Evolutionary conservation across 2,797 vertebrate species (phyloP), one percentile per base, ranked within the genome.

Genomic region (Thamnophis elegans): DNA sequence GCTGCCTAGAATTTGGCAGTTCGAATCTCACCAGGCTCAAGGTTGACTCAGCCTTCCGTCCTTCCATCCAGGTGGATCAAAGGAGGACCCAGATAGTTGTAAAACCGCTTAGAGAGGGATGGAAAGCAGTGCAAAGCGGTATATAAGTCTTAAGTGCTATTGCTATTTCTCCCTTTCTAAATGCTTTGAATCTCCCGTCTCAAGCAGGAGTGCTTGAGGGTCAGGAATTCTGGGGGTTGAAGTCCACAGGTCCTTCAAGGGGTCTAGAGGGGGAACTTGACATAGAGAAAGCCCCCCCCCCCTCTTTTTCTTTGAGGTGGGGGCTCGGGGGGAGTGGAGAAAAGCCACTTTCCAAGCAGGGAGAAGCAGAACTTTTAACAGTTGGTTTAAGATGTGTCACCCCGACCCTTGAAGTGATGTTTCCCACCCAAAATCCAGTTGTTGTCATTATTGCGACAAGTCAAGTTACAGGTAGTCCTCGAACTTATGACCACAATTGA

Each of bases 301-400:
- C 5, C 47, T 47, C 47, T 47, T 47, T 47, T 47, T 47, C 47
- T 5, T 47, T 47, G 47, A 47, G 47, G 47, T 47, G 22, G 42
- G 5, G 51, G 8, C 12, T 13, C 0, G 22, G 25, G 1, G 20
- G n/a, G 16, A 12, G 16, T 56, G 26, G 13, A 32, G 62, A 73
- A 89, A 51, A n/a, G 8, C 42, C 18, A 7, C n/a, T 68, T 32
- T 7, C 65, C 65, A 68, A 68, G 14, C 13, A 68, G 54, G 25
- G 13, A 87, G 28, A 20, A 51, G 13, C 65, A 6, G 5, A 90
- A 94, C 94, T 91, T 65, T 90, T 95, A 93, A 91, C 95, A 94
- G 91, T 91, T 90, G 93, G 4, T 4, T 92, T 94, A 92, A 93
- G 94, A 93, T 94, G 94, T 95, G 95, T 95, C 89, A 78, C 95